Evolutionary conservation across 2,888 invertebrate genomes (phyloP), one percentile per base, ranked within the genome.

Genomic region (Blastobasis lacticolella): DNA sequence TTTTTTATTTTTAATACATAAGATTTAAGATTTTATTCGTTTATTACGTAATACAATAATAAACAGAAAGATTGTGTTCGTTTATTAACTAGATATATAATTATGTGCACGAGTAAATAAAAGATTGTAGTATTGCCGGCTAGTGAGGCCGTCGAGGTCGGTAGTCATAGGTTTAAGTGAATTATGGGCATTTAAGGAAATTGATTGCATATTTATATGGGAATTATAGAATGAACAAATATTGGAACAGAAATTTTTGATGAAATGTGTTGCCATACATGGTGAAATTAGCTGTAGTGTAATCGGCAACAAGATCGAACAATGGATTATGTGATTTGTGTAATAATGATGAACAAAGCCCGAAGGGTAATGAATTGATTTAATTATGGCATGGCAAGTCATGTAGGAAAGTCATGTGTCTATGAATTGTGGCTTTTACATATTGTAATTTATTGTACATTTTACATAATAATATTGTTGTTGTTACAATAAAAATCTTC

Each of bases 381-480:
- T 41, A 37, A 49, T 37, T 50, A 50, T 46, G n/a, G 43, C 46
- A 73, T 73, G 23, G 23, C 23, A 23, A 23, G 23, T 23, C 23
- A n/a, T n/a, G n/a, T n/a, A n/a, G 23, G 23, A 1, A 23, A 23
- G 23, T 23, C 23, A 23, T 23, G 75, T 67, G 65, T 73, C 62
- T 71, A 70, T 72, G 60, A 69, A 73, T 72, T 71, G 69, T 73
- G 63, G 79, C 85, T 83, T 84, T 79, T 80, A 79, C 73, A 71
- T 76, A 78, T 69, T 81, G 73, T 81, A 82, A 82, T 75, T 77
- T 69, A 72, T 73, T 84, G 80, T 85, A 86, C 77, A 85, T 85
- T 84, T 81, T 83, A 81, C 83, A 79, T 81, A 77, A 75, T 78
- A 76, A 74, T 66, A 75, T 81, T 84, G 83, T 86, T 87, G 83